A percentile compares a stretch with the other conserved stretches of the same genome.
Evolutionary conservation across 2,888 invertebrate species (phyloP).

Genomic region (Globia sparganii): DNA sequence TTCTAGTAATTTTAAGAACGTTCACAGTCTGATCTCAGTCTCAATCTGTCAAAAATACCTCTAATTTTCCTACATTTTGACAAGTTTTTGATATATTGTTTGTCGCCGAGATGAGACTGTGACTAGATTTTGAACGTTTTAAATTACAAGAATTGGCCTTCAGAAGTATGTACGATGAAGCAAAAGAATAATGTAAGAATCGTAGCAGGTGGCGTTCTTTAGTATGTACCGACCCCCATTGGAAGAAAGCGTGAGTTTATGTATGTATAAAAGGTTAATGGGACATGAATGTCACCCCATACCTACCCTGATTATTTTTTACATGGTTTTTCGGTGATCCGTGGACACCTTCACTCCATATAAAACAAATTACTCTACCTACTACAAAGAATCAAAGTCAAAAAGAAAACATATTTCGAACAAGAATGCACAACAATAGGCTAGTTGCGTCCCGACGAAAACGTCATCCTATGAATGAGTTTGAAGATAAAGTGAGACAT

Average conservation of each 20-base stretch:
- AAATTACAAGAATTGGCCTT: no score
- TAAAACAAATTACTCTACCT: not conserved
- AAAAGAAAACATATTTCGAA: conserved; percentile 5
- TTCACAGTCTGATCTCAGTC: no score
- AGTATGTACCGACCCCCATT: not conserved
- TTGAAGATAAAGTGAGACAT: conserved; percentile 53
- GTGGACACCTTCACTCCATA: not conserved
- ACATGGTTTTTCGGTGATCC: not conserved
- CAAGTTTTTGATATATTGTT: no score
- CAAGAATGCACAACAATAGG: conserved; percentile 13
- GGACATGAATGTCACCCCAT: not conserved
- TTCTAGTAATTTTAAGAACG: no score
- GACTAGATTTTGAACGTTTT: no score
- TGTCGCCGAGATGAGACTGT: no score
- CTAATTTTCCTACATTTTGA: no score
- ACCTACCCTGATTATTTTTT: not conserved
- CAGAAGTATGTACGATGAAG: not conserved
- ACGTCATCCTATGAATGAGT: conserved; percentile 38
- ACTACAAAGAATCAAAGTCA: not conserved
- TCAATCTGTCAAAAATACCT: no score
- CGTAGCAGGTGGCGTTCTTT: not conserved
- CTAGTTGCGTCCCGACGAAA: not conserved
- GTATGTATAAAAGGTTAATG: not conserved
- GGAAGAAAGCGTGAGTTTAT: not conserved
- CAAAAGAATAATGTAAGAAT: not conserved